Conservation (phyloP, 2,113 vertebrate species). For the Mustelus asterias region DNA sequence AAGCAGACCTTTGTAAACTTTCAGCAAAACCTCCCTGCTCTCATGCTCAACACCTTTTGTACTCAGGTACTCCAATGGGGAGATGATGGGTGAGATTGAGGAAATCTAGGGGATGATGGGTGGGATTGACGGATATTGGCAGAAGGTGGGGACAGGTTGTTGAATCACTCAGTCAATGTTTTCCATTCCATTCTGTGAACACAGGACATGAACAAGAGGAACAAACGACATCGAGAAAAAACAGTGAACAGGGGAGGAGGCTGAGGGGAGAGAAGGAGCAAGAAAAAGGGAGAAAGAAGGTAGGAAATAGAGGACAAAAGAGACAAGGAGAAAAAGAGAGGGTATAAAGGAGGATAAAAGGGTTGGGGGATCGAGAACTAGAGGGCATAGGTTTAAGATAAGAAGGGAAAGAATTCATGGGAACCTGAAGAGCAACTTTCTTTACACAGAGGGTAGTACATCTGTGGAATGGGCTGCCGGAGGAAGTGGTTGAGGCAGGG, state of each 20-base stretch:
- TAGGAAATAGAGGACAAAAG: too few species aligned
- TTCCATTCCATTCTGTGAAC: background rate
- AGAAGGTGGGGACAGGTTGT: background rate
- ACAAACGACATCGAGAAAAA: background rate
- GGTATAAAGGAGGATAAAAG: background rate
- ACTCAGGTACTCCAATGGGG: background rate
- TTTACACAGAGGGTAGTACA: too few species aligned
- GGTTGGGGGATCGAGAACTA: too few species aligned
- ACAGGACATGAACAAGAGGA: background rate
- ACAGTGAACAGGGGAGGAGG: background rate
- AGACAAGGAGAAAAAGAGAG: background rate
- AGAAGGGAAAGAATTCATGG: too few species aligned
- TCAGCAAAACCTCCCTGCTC: too few species aligned
- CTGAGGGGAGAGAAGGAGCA: background rate
- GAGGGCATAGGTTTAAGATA: too few species aligned
- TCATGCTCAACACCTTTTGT: too few species aligned
- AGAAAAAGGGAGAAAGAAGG: too few species aligned
- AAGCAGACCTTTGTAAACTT: too few species aligned
- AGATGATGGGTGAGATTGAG: background rate
- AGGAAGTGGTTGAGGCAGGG: too few species aligned
- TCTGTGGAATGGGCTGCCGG: too few species aligned
- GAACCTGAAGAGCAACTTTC: too few species aligned
- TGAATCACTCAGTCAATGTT: background rate
- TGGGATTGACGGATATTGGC: background rate
- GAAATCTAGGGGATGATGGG: background rate